A percentile compares a stretch with the other conserved stretches of the same genome.
Conservation (phyloP, 2,888 invertebrate genomes). For the Digitonthophagus gazella region DNA sequence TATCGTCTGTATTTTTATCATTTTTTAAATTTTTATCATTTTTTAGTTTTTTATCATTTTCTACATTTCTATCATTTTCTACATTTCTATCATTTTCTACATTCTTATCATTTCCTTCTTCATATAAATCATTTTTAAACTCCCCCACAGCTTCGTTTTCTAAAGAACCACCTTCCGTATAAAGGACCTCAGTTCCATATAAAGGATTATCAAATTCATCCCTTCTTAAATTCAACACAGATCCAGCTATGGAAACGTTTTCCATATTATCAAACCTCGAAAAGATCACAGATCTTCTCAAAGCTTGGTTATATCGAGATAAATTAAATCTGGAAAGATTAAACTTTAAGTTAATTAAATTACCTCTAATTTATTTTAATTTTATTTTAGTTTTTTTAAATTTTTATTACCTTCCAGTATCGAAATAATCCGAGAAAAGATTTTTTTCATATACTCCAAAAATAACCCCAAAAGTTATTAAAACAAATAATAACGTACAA, state of each 20-base stretch:
- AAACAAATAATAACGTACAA: not conserved
- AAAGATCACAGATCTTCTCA: conserved; percentile 30
- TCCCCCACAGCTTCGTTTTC: not conserved
- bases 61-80: not conserved
- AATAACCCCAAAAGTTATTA: not conserved
- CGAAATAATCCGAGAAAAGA: not conserved
- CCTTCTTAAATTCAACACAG: conserved; percentile 38
- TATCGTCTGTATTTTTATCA: no score
- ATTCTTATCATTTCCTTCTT: not conserved
- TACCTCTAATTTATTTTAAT: no score
- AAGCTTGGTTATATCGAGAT: conserved; percentile 18
- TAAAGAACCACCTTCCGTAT: not conserved
- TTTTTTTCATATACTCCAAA: not conserved
- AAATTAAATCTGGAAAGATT: not conserved
- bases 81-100: not conserved
- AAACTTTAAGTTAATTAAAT: not conserved
- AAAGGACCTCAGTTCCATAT: conserved; percentile 32
- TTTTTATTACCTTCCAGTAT: no score
- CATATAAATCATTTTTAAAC: not conserved
- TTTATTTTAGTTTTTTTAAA: no score
- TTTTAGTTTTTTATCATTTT: not conserved
- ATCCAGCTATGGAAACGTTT: conserved; percentile 38
- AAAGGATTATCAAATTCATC: conserved; percentile 42
- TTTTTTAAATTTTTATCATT: no score
- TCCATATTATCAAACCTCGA: conserved; percentile 40